phyloP scores from a whole-genome alignment of 2,888 invertebrate genomes.

The Leucophenga montana region DNA sequence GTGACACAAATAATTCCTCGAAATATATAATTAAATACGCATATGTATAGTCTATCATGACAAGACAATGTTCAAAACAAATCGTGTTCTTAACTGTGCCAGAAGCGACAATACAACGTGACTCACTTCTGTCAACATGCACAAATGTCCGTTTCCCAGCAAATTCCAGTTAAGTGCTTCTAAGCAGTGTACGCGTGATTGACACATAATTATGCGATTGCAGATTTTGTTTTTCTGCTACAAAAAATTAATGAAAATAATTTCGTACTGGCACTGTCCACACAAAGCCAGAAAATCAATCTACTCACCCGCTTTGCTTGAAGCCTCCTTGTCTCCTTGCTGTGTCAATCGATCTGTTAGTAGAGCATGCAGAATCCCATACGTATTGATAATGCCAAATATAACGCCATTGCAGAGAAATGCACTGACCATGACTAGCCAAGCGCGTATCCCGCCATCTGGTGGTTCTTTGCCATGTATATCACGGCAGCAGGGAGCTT shows the following conservation, averaged over 20 bases:
- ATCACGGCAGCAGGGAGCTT: conserved; percentile 66
- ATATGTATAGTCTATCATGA: too few species aligned
- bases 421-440: conserved; percentile 87
- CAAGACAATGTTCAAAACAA: too few species aligned
- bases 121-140: conserved; percentile 23
- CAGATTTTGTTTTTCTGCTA: too few species aligned
- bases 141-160: conserved; percentile 53
- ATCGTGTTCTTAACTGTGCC: not conserved
- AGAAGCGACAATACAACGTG: too few species aligned
- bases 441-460: conserved; percentile 86
- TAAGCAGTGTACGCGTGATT: too few species aligned
- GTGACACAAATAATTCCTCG: too few species aligned
- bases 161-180: conserved; percentile 45
- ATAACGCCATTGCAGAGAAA: conserved; percentile 92
- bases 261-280: not conserved
- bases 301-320: conserved; percentile 87
- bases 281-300: not conserved
- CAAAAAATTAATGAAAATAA: conserved; percentile 35
- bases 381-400: conserved; percentile 93
- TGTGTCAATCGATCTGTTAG: conserved; percentile 78
- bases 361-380: conserved; percentile 82
- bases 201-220: too few species aligned
- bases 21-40: too few species aligned
- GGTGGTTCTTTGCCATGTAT: conserved; percentile 75
- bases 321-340: conserved; percentile 81